phyloP scores from a whole-genome alignment of 2,888 invertebrate genomes.

The Diarsia rubi region DNA sequence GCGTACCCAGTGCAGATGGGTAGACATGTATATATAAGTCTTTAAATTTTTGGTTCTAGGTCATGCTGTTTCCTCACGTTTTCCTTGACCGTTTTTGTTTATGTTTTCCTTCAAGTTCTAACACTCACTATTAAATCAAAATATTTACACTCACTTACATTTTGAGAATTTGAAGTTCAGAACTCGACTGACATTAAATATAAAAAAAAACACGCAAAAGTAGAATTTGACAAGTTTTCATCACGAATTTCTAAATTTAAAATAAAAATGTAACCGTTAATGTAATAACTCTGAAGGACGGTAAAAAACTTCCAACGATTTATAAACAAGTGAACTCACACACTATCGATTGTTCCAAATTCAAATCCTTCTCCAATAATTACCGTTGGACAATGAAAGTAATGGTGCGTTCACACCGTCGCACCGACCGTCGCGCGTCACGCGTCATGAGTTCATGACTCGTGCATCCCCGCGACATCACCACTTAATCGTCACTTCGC shows the following conservation, averaged over 20 bases:
- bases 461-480: constrained; percentile 81
- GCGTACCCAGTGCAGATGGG: too few relatives aligned
- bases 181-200: background rate
- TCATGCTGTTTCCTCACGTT: too few relatives aligned
- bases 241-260: background rate
- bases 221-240: background rate
- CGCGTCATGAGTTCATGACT: constrained; percentile 58
- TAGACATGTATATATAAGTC: too few relatives aligned
- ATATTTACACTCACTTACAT: background rate
- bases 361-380: constrained; percentile 79
- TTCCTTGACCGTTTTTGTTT: too few relatives aligned
- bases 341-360: constrained; percentile 72
- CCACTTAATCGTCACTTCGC: constrained; percentile 85
- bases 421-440: constrained; percentile 73
- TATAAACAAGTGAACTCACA: constrained; percentile 30
- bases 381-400: constrained; percentile 81
- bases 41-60: too few relatives aligned
- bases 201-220: background rate
- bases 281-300: background rate
- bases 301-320: constrained; percentile 18
- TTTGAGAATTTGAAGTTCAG: background rate
- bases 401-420: constrained; percentile 84
- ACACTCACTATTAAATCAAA: background rate
- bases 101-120: background rate
- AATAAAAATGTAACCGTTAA: background rate